Percentiles rank a stretch among this genome's conserved stretches.
Evolutionary conservation across 2,113 vertebrate genomes (phyloP).

Genomic region (Chinchilla lanigera): DNA sequence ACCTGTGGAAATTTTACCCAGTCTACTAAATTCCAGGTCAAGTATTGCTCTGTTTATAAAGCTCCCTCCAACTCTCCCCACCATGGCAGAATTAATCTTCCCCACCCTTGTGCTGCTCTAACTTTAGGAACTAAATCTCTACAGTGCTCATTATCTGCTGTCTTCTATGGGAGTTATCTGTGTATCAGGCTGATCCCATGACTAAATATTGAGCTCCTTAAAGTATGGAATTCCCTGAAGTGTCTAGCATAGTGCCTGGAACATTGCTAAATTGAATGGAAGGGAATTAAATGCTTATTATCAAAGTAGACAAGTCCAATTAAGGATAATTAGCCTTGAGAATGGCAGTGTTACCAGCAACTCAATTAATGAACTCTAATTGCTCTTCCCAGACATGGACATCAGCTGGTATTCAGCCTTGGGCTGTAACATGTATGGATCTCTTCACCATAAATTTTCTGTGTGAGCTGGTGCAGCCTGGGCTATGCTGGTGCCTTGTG

Average conservation of each 20-base stretch:
- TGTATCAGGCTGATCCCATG: constrained; percentile 21
- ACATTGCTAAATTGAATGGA: constrained; percentile 74
- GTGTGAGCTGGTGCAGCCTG: background rate
- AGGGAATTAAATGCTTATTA: constrained; percentile 69
- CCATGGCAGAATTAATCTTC: constrained; percentile 32
- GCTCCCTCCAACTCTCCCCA: background rate
- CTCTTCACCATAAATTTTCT: constrained; percentile 39
- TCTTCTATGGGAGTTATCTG: constrained; percentile 30
- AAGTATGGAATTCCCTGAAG: constrained; percentile 58
- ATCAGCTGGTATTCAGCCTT: constrained; percentile 59
- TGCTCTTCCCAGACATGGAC: constrained; percentile 63
- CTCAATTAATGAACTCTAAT: constrained; percentile 70
- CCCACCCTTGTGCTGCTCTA: background rate
- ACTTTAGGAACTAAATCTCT: constrained; percentile 15
- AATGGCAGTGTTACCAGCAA: constrained; percentile 64
- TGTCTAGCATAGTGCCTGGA: constrained; percentile 57
- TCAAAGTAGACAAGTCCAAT: constrained; percentile 70
- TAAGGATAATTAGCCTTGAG: constrained; percentile 75
- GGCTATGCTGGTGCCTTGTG: background rate
- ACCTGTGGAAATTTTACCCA: constrained; percentile 9
- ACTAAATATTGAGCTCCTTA: constrained; percentile 52
- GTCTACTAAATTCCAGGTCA: constrained; percentile 38
- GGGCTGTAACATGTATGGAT: constrained; percentile 22
- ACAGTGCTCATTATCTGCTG: background rate
- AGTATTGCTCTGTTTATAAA: constrained; percentile 41